Percentiles rank a stretch among this genome's conserved stretches.
Evolutionary conservation across 2,888 invertebrate genomes (phyloP).

Genomic region (Netelia fuscicornis): DNA sequence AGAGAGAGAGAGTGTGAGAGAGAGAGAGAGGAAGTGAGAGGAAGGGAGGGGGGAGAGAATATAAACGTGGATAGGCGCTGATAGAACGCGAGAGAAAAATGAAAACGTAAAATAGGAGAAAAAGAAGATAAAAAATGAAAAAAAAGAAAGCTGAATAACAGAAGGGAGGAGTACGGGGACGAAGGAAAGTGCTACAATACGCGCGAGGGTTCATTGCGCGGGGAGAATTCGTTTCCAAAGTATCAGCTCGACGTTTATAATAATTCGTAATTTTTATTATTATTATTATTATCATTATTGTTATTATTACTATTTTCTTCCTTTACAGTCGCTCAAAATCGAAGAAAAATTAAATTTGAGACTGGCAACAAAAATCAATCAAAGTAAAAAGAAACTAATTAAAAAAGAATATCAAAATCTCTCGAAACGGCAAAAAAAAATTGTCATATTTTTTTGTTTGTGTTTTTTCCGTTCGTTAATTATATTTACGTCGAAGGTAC

Average conservation of each 20-base stretch:
- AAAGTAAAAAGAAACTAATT: too few species aligned
- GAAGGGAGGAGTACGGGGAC: conserved; percentile 13
- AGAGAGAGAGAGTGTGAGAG: background rate
- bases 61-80: conserved; percentile 56
- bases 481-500: too few species aligned
- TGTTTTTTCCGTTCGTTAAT: too few species aligned
- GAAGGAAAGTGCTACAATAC: conserved; percentile 52
- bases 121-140: conserved; percentile 17
- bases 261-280: too few species aligned
- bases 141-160: conserved; percentile 31
- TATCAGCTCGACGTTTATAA: background rate
- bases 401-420: too few species aligned
- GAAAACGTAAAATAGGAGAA: conserved; percentile 23
- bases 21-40: background rate
- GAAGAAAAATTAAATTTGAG: too few species aligned
- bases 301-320: too few species aligned
- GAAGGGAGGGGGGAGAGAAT: background rate
- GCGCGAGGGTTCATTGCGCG: conserved; percentile 34
- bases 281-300: too few species aligned
- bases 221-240: conserved; percentile 28
- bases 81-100: conserved; percentile 47
- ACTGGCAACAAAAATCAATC: too few species aligned
- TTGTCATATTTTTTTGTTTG: too few species aligned
- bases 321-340: too few species aligned
- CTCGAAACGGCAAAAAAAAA: too few species aligned